phyloP scores from a whole-genome alignment of 2,113 vertebrate species.

The Lucifuga dentata region DNA sequence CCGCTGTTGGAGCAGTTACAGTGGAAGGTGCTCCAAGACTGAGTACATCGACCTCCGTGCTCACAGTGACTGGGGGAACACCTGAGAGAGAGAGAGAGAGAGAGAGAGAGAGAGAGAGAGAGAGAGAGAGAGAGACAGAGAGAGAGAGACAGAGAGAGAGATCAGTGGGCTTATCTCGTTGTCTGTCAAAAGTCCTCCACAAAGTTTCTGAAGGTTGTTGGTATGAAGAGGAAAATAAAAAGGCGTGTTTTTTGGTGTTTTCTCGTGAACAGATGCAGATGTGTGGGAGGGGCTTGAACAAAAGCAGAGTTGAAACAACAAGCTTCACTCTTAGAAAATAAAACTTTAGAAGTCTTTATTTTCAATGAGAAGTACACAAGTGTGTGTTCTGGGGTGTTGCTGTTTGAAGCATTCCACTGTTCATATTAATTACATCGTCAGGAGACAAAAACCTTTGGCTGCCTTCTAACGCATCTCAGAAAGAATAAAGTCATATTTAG shows the following conservation, averaged over 20 bases:
- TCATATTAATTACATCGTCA: slow-evolving; percentile 8
- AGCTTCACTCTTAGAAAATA: slow-evolving; percentile 1
- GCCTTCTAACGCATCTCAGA: neutral
- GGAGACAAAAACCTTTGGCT: slow-evolving; percentile 18
- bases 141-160: neutral
- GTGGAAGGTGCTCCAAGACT: slow-evolving; percentile 93
- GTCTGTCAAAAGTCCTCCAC: slow-evolving; percentile 16
- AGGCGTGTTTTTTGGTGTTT: neutral
- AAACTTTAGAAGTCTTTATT: slow-evolving; percentile 1
- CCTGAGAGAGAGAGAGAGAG: slow-evolving; percentile 73
- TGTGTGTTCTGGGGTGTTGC: slow-evolving; percentile 4
- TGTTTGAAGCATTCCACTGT: slow-evolving; percentile 22
- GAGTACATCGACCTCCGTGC: slow-evolving; percentile 92
- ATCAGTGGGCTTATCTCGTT: neutral
- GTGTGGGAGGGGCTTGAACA: slow-evolving; percentile 16
- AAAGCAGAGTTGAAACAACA: slow-evolving; percentile 1
- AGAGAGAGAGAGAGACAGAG: neutral
- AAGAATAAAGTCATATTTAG: slow-evolving; percentile 6
- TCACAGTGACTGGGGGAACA: slow-evolving; percentile 94
- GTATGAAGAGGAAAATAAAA: slow-evolving; percentile 6
- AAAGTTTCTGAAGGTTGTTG: slow-evolving; percentile 31
- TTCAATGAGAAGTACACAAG: neutral
- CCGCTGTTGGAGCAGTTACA: slow-evolving; percentile 91
- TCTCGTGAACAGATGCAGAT: slow-evolving; percentile 28
- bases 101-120: slow-evolving; percentile 11